Evolutionary conservation across 2,888 invertebrate genomes (phyloP), one percentile per base, ranked within the genome.

Genomic region (Lasioglossum marginatum): DNA sequence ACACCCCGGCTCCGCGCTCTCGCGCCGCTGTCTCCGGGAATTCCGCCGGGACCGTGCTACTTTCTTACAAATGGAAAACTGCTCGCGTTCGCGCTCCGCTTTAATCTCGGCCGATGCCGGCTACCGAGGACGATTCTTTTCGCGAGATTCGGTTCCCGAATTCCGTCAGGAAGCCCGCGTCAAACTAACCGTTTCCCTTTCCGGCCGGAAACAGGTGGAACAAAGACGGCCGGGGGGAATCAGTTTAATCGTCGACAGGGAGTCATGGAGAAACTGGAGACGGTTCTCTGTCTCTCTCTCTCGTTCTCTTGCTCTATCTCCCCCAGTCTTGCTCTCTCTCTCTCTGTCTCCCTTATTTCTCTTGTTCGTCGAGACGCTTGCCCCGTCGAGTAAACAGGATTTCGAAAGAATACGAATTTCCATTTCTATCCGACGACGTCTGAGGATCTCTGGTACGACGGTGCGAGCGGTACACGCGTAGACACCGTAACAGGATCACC

Each of bases 11-110:
- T 19, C 48, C 23, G 6, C 19, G 48, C 48, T 48, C 19, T 48
- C 48, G 5, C 48, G 19, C 19, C 48, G 19, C 48, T 48, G 48
- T 48, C 48, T 48, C 81, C 83, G 90, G 90, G 90, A 92, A 88
- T 89, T 92, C 92, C 86, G 87, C 60, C 16, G 86, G 85, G 89
- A 86, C 90, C 68, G 68, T 68, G 19, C 91, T 93, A 91, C 93
- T 93, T 93, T 93, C 93, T 94, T 92, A 92, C 92, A 93, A 93
- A 94, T 93, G 92, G 91, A 93, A 93, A 93, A 93, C 92, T 92
- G 91, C 87, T 89, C 88, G 84, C 78, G 85, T 80, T 19, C 71
- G 84, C 88, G 83, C 75, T 37, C 68, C 68, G 34, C 87, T 92
- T 91, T 93, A 93, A 93, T 92, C 92, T 88, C 79, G 86, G 48